phyloP scores from a whole-genome alignment of 2,888 invertebrate genomes.

The Netelia melanura region DNA sequence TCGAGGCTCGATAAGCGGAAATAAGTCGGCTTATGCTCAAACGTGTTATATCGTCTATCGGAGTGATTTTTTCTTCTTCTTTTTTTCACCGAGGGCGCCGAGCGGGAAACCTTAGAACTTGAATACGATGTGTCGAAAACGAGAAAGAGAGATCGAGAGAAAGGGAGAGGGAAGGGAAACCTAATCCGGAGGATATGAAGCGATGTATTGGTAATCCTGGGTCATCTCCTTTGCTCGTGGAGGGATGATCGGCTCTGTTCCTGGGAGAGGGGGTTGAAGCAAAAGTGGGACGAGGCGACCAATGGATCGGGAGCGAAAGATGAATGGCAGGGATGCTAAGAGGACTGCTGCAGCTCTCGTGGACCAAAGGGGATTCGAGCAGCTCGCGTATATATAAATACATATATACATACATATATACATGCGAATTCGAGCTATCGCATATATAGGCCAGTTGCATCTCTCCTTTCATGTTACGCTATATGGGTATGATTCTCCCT shows the following conservation, averaged over 20 bases:
- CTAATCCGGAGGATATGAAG: conserved; percentile 52
- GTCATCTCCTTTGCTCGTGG: conserved; percentile 59
- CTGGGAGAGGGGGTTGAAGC: conserved; percentile 14
- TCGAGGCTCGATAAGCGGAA: conserved; percentile 19
- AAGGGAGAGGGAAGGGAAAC: not conserved
- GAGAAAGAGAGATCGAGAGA: conserved; percentile 28
- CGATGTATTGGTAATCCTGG: conserved; percentile 66
- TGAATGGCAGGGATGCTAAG: conserved; percentile 44
- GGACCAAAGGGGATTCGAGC: conserved; percentile 37
- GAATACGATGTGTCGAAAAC: conserved; percentile 1
- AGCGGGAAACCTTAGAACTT: not conserved
- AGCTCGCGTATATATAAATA: not conserved
- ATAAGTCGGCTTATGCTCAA: conserved; percentile 52
- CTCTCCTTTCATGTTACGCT: conserved; percentile 16
- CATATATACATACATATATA: conserved; percentile 6
- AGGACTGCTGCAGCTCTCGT: conserved; percentile 28
- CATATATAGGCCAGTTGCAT: conserved; percentile 55
- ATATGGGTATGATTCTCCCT: not conserved
- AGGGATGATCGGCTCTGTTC: conserved; percentile 61
- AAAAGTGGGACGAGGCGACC: conserved; percentile 7
- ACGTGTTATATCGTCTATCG: conserved; percentile 42
- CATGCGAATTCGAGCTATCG: conserved; percentile 23
- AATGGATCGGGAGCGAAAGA: conserved; percentile 42
- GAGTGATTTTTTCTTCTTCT: conserved; percentile 30
- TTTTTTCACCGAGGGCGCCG: not conserved